Evolutionary conservation across 2,888 invertebrate genomes (phyloP).

Genomic region (Luffia ferchaultella): DNA sequence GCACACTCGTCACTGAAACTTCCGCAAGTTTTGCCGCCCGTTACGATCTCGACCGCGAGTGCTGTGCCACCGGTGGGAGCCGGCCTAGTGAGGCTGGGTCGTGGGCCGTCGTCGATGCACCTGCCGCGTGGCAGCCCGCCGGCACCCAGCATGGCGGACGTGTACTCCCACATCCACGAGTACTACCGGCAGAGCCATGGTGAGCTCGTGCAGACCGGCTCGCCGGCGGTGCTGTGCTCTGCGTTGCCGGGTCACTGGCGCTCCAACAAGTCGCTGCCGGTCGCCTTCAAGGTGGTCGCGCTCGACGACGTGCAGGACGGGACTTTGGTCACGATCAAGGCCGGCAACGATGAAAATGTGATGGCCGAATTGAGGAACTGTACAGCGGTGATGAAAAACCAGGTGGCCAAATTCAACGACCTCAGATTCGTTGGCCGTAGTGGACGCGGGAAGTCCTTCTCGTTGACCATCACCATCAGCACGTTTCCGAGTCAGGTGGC

Average conservation of each 20-base stretch:
- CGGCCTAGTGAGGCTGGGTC: too few species aligned
- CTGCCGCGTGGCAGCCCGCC: slow-evolving; percentile 67
- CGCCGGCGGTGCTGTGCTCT: slow-evolving; percentile 95
- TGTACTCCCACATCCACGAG: slow-evolving; percentile 78
- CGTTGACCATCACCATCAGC: slow-evolving; percentile 92
- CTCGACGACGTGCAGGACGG: slow-evolving; percentile 94
- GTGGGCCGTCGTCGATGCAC: slow-evolving; percentile 77
- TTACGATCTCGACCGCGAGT: slow-evolving; percentile 24
- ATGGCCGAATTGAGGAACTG: slow-evolving; percentile 95
- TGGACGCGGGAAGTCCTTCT: slow-evolving; percentile 95
- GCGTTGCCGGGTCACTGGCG: slow-evolving; percentile 96
- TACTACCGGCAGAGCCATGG: slow-evolving; percentile 89
- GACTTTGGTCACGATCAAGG: slow-evolving; percentile 90
- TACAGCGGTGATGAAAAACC: slow-evolving; percentile 95
- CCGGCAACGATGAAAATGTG: slow-evolving; percentile 98
- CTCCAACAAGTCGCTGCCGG: slow-evolving; percentile 95
- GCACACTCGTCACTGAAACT: slow-evolving; percentile 56
- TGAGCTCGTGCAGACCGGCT: slow-evolving; percentile 93
- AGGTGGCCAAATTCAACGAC: slow-evolving; percentile 98
- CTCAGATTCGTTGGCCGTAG: slow-evolving; percentile 96
- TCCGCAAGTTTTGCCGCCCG: slow-evolving; percentile 44
- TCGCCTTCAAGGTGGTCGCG: slow-evolving; percentile 95
- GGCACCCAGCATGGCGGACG: slow-evolving; percentile 75
- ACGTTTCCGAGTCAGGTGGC: slow-evolving; percentile 83
- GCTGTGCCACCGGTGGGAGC: too few species aligned